A percentile compares a stretch with the other conserved stretches of the same genome.
phyloP scores from a whole-genome alignment of 2,113 vertebrate species.

The Epinephelus fuscoguttatus region DNA sequence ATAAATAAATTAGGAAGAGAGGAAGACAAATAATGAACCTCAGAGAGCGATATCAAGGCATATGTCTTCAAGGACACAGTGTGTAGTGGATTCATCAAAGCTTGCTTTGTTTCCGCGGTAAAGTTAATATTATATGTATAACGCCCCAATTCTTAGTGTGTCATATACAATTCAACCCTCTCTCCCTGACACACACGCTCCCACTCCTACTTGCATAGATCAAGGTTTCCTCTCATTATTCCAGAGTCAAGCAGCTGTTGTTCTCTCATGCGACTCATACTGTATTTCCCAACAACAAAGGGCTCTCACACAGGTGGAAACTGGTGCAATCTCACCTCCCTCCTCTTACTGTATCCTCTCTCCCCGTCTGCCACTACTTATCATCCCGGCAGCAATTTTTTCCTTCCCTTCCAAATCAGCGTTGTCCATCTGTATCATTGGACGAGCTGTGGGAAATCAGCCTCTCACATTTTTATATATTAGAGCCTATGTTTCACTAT shows the following conservation, averaged over 20 bases:
- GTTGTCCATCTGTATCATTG: conserved; percentile 26
- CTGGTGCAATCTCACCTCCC: conserved; percentile 10
- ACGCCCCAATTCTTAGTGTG: conserved; percentile 28
- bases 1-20: conserved; percentile 32
- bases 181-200: conserved; percentile 21
- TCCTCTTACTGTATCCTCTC: conserved; percentile 17
- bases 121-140: conserved; percentile 32
- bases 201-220: conserved; percentile 28
- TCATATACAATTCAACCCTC: conserved; percentile 35
- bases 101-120: conserved; percentile 4
- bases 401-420: conserved; percentile 16
- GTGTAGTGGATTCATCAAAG: conserved; percentile 35
- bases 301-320: conserved; percentile 15
- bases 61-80: conserved; percentile 36
- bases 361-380: not conserved
- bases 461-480: conserved; percentile 16
- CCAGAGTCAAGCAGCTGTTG: conserved; percentile 53
- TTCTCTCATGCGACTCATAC: conserved; percentile 57
- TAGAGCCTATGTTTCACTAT: conserved; percentile 32
- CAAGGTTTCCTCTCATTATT: conserved; percentile 52
- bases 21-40: conserved; percentile 41
- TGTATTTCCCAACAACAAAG: conserved; percentile 54
- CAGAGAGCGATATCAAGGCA: conserved; percentile 29
- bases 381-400: conserved; percentile 17
- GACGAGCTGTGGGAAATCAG: conserved; percentile 36